Evolutionary conservation across 1,140 invertebrate species (phyloP), one percentile per base, ranked within the genome.

Genomic region (Spodoptera frugiperda): DNA sequence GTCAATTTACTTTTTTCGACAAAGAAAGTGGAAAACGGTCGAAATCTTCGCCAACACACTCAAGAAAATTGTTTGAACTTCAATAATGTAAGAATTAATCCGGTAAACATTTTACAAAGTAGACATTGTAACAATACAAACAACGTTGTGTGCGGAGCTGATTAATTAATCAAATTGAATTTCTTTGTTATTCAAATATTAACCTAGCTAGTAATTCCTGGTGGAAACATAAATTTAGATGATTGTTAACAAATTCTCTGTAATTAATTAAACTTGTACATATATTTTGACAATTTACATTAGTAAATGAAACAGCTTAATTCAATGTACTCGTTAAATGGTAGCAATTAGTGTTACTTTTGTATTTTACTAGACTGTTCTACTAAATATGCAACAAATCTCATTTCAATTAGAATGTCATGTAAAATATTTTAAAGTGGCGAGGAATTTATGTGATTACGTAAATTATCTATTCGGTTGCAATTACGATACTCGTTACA

Each of bases 161-260:
- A 53, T 68, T 68, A 68, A 68, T 68, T 68, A 68, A 55, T 72
- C 68, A 72, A 72, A 72, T 72, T 55, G 33, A 72, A 72, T 55
- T 72, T 72, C 51, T 57, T 55, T 55, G 39, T 57, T 72, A 54
- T 72, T 72, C 46, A 49, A 72, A 72, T 57, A 72, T 51, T 44
- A 72, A 57, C 68, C 49, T 17, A 57, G 51, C 68, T 39, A 46
- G 51, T 72, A 33, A 55, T 57, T 68, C 53, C 53, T 25, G n/a
- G 53, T 55, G 68, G 68, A 46, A 72, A 55, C 68, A 72, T 80
- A 65, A 49, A 73, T 80, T 77, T 2, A 30, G 49, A 53, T 68
- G 46, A 53, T 68, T 68, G 65, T 53, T 53, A 30, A 68, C 65
- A 53, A 68, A 68, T 68, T 68, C 48, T 33, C 21, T 53, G 49